Percentiles rank a stretch among this genome's conserved stretches.
Evolutionary conservation across 2,113 vertebrate genomes (phyloP).

Genomic region (Dicentrarchus labrax): DNA sequence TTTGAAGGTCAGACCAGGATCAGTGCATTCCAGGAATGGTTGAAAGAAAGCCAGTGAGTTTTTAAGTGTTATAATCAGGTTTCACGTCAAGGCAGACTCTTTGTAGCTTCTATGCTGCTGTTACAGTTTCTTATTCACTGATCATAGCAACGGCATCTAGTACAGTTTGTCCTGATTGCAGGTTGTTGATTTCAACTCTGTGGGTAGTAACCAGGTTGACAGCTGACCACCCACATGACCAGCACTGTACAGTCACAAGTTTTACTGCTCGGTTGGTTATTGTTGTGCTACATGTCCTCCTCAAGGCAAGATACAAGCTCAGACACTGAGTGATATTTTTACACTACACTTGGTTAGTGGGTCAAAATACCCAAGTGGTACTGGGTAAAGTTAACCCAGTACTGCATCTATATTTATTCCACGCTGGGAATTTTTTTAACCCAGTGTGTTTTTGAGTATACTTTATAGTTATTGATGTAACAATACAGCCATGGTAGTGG

Average conservation of each 20-base stretch:
- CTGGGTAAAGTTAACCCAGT: too few species aligned
- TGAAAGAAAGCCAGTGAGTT: constrained; percentile 20
- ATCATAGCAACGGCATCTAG: background rate
- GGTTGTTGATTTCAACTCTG: background rate
- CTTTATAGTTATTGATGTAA: too few species aligned
- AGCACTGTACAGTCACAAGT: background rate
- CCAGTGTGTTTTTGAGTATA: too few species aligned
- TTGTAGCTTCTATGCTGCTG: background rate
- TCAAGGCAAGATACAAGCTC: background rate
- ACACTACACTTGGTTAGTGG: too few species aligned
- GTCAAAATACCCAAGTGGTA: too few species aligned
- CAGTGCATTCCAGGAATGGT: constrained; percentile 48
- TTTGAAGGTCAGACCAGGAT: constrained; percentile 36
- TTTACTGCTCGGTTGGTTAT: background rate
- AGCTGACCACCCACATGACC: background rate
- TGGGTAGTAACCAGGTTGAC: background rate
- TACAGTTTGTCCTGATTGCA: background rate
- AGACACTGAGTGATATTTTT: too few species aligned
- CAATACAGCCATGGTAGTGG: too few species aligned
- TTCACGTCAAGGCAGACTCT: background rate
- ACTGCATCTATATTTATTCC: too few species aligned
- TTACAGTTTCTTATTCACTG: background rate
- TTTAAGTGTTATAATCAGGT: background rate
- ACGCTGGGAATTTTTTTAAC: too few species aligned
- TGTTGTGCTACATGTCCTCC: background rate